Conservation (phyloP, 2,113 vertebrate species). For the Amphiprion ocellaris region DNA sequence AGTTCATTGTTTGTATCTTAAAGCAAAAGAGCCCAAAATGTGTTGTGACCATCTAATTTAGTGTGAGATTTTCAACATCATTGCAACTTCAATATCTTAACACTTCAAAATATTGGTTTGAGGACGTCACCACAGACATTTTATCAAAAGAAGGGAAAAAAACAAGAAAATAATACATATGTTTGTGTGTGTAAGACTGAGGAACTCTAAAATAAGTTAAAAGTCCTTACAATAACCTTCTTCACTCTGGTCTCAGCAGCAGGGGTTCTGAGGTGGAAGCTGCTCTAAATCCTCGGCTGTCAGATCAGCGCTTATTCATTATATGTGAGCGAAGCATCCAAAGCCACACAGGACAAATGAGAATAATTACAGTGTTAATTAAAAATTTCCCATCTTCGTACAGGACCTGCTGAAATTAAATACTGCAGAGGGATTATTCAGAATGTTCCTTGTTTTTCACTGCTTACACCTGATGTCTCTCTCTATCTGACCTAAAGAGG, state of each 20-base stretch:
- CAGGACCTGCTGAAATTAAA: conserved; percentile 16
- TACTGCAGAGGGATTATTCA: conserved; percentile 18
- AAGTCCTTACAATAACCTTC: conserved; percentile 4
- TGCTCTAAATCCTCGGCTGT: conserved; percentile 39
- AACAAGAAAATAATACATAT: neutral
- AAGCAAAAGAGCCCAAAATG: too few species aligned
- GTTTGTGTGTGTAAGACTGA: neutral
- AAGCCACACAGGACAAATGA: conserved; percentile 54
- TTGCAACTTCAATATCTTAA: too few species aligned
- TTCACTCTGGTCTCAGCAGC: conserved; percentile 10
- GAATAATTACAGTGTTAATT: conserved; percentile 64
- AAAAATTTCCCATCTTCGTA: conserved; percentile 40
- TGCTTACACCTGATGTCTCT: conserved; percentile 28
- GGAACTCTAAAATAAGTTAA: neutral
- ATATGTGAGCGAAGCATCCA: conserved; percentile 29
- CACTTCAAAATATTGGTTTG: too few species aligned
- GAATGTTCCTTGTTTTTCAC: neutral
- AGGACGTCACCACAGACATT: neutral
- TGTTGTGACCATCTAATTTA: too few species aligned
- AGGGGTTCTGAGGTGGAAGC: conserved; percentile 27
- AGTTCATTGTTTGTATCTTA: too few species aligned
- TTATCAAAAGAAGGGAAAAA: neutral
- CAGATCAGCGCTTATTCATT: conserved; percentile 52
- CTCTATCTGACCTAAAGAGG: conserved; percentile 30
- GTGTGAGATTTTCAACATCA: too few species aligned